A percentile compares a stretch with the other conserved stretches of the same genome.
These are phyloP conservation scores for Orthosia cruda DNA, from an alignment of 2,888 invertebrate species.

Conservation along the genomic window DNA sequence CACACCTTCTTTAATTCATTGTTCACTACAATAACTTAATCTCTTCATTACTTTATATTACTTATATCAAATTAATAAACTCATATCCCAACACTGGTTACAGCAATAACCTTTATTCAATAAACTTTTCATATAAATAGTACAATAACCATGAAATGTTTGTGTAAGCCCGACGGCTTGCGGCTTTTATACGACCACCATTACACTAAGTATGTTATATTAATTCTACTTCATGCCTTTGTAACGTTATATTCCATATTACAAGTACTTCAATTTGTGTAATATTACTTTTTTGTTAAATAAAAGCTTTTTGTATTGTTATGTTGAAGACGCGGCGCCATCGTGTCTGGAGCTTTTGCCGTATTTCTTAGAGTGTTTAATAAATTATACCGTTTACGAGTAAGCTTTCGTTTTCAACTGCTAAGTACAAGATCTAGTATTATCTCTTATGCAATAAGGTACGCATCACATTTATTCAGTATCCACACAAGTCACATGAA, in stretches of 20 bases:
- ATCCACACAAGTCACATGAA: background rate
- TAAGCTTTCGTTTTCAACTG: background rate
- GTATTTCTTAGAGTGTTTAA: slow-evolving; percentile 1
- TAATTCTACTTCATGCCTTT: slow-evolving; percentile 45
- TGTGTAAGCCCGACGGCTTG: slow-evolving; percentile 36
- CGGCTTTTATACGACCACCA: slow-evolving; percentile 42
- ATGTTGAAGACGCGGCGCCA: background rate
- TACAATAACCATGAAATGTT: slow-evolving; percentile 59
- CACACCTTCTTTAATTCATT: background rate
- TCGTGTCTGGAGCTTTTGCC: slow-evolving; percentile 8
- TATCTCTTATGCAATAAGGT: background rate
- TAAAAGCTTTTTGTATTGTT: slow-evolving; percentile 13
- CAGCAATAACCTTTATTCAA: slow-evolving; percentile 44
- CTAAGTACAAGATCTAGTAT: background rate
- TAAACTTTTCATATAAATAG: slow-evolving; percentile 58
- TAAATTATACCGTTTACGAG: background rate
- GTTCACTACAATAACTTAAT: background rate
- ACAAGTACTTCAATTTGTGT: background rate
- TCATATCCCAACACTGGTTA: slow-evolving; percentile 2
- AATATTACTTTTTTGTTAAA: slow-evolving; percentile 11
- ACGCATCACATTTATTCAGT: background rate
- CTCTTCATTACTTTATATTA: background rate
- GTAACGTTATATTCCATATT: slow-evolving; percentile 27
- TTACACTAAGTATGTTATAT: slow-evolving; percentile 57
- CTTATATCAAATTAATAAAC: slow-evolving; percentile 7